Base-by-base conservation (phyloP, 1,140 invertebrate species). In the Brachionus rubens region DNA sequence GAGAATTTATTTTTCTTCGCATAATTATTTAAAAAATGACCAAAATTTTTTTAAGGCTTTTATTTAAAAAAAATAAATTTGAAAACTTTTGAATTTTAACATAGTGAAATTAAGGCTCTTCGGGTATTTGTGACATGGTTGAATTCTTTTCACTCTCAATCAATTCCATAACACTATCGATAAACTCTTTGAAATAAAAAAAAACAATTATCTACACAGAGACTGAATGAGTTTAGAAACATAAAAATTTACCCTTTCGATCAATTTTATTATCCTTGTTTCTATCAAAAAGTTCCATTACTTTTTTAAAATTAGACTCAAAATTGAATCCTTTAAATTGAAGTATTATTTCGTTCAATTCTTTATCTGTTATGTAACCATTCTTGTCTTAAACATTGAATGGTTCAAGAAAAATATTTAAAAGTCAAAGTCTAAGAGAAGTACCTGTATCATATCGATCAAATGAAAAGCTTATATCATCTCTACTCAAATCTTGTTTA, bases 381-480 rank as follows among this genome's bases (percentile, higher is more conserved):
- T 33, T 75, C 26, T 59, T 59, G 3, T 75, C 70, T 54, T 24
- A 26, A 19, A 19, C 24, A 3, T 7, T 50, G 9, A n/a, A n/a
- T n/a, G n/a, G n/a, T n/a, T n/a, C n/a, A n/a, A n/a, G n/a, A n/a
- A n/a, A n/a, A n/a, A n/a, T n/a, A n/a, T n/a, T n/a, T n/a, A 36
- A 36, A 36, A 9, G 3, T 5, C 33, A 5, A 36, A 3, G 3
- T 36, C 9, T 5, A 36, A 36, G 9, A 54, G 1, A 26, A 12
- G 1, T 33, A 68, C 65, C 41, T 68, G 21, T 5, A 54, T 75
- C 70, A 43, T 36, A 75, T 24, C 26, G 30, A 16, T 75, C 48
- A 59, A 75, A 75, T 16, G 50, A 19, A 10, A 19, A 7, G 14
- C 47, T 24, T 9, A 75, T 19, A 3, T 75, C 70, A 26, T 30